Base-by-base conservation (phyloP, 2,888 invertebrate species). In the Cephus nigrinus region DNA sequence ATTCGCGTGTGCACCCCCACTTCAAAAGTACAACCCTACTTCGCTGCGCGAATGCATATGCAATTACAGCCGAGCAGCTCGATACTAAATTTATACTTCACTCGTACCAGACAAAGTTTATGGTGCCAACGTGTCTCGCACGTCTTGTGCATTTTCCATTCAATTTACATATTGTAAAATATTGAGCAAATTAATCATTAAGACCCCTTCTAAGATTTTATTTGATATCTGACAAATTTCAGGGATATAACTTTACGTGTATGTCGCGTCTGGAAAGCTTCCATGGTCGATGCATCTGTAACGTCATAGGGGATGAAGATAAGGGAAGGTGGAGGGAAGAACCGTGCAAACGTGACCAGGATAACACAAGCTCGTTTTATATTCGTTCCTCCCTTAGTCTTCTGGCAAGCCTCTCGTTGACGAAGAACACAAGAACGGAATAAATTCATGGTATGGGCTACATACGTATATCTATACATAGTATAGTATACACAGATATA, bases 321-420 rank as follows among this genome's bases (percentile, higher is more conserved):
- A 77, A 72, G 78, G 79, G 76, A 82, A 80, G 76, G 80, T 82
- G 80, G 81, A 80, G 84, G 85, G 85, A 86, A 85, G 84, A 85
- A 82, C 71, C 83, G 83, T 81, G 78, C 78, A 83, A 82, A 88
- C 90, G 89, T 90, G 90, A 89, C 87, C 81, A 77, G 89, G 87
- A 87, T 90, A 88, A 86, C 84, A 83, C 84, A 80, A 82, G 84
- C 83, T 83, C 78, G 83, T 82, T 79, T 82, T 81, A 76, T 81
- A 84, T 85, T 85, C 83, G 83, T 83, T 55, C 55, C 83, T 81
- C 75, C 81, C 77, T 79, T 79, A 79, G 82, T 80, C 79, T 82
- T 80, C 84, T 82, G 81, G 82, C 80, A 80, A 81, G 73, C 81
- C 80, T 83, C 80, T 83, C 80, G 81, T 84, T 82, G 82, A 85